Evolutionary conservation across 2,797 vertebrate species (phyloP).

Genomic region (Tauraco hartlaubi): DNA sequence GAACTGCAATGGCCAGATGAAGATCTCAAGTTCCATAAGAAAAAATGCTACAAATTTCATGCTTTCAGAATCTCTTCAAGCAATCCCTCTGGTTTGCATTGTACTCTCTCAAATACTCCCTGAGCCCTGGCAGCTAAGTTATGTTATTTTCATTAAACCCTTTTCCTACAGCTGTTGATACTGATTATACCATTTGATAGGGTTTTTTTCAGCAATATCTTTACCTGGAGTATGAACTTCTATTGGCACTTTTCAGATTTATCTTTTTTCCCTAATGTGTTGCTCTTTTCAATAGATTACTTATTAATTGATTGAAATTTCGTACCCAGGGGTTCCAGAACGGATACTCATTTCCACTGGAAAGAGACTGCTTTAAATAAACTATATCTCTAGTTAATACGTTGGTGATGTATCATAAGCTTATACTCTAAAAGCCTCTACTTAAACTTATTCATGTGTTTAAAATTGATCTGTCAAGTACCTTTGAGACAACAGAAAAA

Average conservation of each 20-base stretch:
- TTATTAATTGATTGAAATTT: not conserved
- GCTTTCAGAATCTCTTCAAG: not conserved
- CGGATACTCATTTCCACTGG: fast-evolving
- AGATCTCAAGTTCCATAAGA: not conserved
- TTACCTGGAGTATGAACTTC: not conserved
- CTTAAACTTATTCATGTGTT: not conserved
- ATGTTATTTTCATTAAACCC: not conserved
- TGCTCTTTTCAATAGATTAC: not conserved
- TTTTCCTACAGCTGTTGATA: not conserved
- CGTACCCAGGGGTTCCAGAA: not conserved
- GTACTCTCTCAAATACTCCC: not conserved
- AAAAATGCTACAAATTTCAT: not conserved
- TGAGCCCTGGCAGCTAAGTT: not conserved
- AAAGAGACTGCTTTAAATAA: not conserved
- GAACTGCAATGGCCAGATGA: not conserved
- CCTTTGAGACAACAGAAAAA: not conserved
- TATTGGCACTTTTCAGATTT: not conserved
- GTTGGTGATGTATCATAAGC: not conserved
- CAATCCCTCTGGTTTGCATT: not conserved
- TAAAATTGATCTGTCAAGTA: not conserved
- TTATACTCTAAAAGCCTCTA: not conserved
- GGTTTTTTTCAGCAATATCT: not conserved
- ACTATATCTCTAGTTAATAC: not conserved
- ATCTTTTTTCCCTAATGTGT: not conserved
- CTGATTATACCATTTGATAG: not conserved